A percentile compares a stretch with the other conserved stretches of the same genome.
phyloP scores from a whole-genome alignment of 2,888 invertebrate genomes.

The Podabrus alpinus region DNA sequence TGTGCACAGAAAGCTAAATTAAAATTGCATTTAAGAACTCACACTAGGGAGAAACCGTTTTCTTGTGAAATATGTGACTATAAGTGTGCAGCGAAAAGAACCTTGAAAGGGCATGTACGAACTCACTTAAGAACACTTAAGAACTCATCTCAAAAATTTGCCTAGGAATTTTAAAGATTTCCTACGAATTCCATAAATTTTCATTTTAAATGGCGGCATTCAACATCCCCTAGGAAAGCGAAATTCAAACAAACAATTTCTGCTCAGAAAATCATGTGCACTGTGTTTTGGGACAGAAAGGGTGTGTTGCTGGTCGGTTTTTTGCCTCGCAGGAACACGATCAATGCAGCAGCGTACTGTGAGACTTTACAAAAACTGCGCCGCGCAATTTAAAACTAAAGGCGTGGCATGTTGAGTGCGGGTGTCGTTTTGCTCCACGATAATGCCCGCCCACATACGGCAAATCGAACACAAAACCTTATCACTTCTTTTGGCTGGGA shows the following conservation, averaged over 20 bases:
- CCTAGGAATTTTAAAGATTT: too few relatives aligned
- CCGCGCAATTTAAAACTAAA: slow-evolving; percentile 24
- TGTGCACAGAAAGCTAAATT: too few relatives aligned
- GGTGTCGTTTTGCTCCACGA: slow-evolving; percentile 9
- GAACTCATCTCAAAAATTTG: too few relatives aligned
- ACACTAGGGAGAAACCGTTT: too few relatives aligned
- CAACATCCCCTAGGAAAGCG: slow-evolving; percentile 7
- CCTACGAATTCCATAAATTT: too few relatives aligned
- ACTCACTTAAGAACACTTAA: too few relatives aligned
- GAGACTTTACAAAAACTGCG: slow-evolving; percentile 24
- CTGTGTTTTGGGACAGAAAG: slow-evolving; percentile 35
- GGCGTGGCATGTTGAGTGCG: slow-evolving; percentile 25
- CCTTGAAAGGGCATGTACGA: too few relatives aligned
- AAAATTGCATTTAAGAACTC: too few relatives aligned
- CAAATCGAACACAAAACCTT: slow-evolving; percentile 22
- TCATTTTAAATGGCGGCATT: too few relatives aligned
- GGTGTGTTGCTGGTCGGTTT: slow-evolving; percentile 27
- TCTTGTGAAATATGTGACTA: too few relatives aligned
- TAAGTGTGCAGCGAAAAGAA: too few relatives aligned
- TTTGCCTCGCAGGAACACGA: slow-evolving; percentile 10
- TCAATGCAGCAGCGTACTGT: slow-evolving; percentile 1
- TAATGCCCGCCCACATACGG: slow-evolving; percentile 22
- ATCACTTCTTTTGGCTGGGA: slow-evolving; percentile 22
- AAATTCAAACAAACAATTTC: slow-evolving; percentile 25
- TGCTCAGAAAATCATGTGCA: slow-evolving; percentile 36